Evolutionary conservation across 1,140 invertebrate genomes (phyloP), one percentile per base, ranked within the genome.

Genomic region (Heliconius melpomene): DNA sequence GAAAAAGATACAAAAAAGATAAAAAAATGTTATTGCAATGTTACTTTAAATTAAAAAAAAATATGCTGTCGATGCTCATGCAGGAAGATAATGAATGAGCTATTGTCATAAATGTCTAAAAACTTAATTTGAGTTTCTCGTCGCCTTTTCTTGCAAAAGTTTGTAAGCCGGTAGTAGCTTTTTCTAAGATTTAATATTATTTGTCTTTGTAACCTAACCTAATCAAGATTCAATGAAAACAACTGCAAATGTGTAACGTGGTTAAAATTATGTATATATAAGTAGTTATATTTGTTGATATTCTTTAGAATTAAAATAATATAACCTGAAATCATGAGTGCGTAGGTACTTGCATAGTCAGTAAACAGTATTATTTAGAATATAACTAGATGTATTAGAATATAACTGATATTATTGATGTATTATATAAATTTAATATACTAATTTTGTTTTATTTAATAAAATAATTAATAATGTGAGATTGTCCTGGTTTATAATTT

Each of bases 341-440:
- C 3, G 2, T 54, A 32, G 29, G 29, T 32, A 54, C 52, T 18
- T 50, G 38, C 1, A 74, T 74, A 74, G 40, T 74, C 40, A 50
- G 23, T 52, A 29, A 50, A 20, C 72, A 74, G 72, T 74, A 74
- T 74, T 74, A 52, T 74, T 74, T 74, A 50, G n/a, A 16, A 36
- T 74, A 74, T 54, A 54, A 54, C 18, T 26, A 32, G 7, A 36
- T 36, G 20, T 72, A 72, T 72, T 20, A 36, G 32, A 36, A 36
- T 36, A 36, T 7, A 7, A 36, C 32, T 36, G 3, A 52, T 75
- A 18, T 52, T 40, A 16, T 36, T 77, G 9, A 60, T 60, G n/a
- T 60, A 23, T 23, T 60, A 60, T 60, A 11, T 23, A 26, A 3
- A 60, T 3, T 1, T 26, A 13, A 60, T 60, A 60, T 60, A 13